Base-by-base conservation (phyloP, 2,888 invertebrate species). In the Lepidocyrtinus sp. region DNA sequence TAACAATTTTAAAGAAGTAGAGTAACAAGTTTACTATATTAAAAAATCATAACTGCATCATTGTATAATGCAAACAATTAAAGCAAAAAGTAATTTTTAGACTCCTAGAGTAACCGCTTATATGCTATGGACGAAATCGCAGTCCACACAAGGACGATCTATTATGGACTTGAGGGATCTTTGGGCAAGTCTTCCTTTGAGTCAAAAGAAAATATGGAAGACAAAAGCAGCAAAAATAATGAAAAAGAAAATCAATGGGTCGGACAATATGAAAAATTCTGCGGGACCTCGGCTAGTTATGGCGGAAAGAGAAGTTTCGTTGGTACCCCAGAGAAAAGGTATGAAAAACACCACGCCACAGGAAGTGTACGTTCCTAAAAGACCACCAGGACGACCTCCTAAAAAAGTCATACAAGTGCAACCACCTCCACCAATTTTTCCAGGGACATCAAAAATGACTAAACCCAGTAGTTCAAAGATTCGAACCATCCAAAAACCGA, bases 81-180 rank as follows among this genome's bases (percentile, higher is more conserved):
- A 36, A 36, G 5, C 12, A 36, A 36, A 36, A 36, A 36, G 22
- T 46, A 26, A 63, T 55, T 80, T 76, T 1, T 87, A 91, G 90
- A 94, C 93, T 89, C 92, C 93, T 0, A 91, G 95, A 69, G 93
- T 94, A 83, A 96, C 96, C 0, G 96, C 96, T 0, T 97, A 96
- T 89, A 96, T 95, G 93, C 90, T 96, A 88, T 97, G 96, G 96
- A 94, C 96, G 0, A 94, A 94, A 85, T 95, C 95, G 76, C 90
- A 94, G 27, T 5, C 36, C 5, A 12, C 36, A 7, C 36, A 7
- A 36, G 36, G 36, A 5, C 36, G 36, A 7, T 36, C 36, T 36
- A 36, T 36, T 7, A 36, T 84, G 50, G 92, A 96, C 90, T 95
- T 97, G 12, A 95, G 96, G 46, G 96, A 96, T 88, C 91, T 96